These are phyloP conservation scores for Dichetophora obliterata DNA, from an alignment of 2,888 invertebrate species.

Conservation along the genomic window DNA sequence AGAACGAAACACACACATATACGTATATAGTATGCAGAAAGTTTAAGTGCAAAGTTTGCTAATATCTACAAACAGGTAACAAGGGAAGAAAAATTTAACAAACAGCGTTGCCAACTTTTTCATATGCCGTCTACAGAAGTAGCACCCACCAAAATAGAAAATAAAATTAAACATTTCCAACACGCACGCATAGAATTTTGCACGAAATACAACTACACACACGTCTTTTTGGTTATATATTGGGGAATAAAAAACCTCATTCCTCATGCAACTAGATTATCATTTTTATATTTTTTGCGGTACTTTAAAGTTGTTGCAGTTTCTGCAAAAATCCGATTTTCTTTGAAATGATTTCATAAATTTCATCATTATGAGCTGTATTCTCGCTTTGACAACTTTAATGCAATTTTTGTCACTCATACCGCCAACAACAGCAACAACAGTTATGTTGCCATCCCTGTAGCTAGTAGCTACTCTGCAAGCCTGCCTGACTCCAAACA, in stretches of 20 bases:
- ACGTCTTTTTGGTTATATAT: too few relatives aligned
- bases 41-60: constrained; percentile 14
- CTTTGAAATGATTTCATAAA: constrained; percentile 23
- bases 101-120: constrained; percentile 22
- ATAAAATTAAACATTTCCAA: constrained; percentile 36
- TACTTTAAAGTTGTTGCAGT: too few relatives aligned
- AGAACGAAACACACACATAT: constrained; percentile 4
- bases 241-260: too few relatives aligned
- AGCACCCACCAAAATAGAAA: background rate
- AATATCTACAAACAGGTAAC: constrained; percentile 15
- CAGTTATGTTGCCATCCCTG: too few relatives aligned
- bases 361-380: constrained; percentile 1
- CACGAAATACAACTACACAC: too few relatives aligned
- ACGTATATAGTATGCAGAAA: too few relatives aligned
- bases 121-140: background rate
- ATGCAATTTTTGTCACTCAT: constrained; percentile 18
- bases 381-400: constrained; percentile 11
- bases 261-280: too few relatives aligned
- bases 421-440: background rate
- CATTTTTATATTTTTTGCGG: too few relatives aligned
- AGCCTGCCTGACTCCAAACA: background rate
- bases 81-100: background rate
- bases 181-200: constrained; percentile 26
- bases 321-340: background rate
- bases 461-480: too few relatives aligned